Evolutionary conservation across 2,888 invertebrate genomes (phyloP).

Genomic region (Cylloceria caligata): DNA sequence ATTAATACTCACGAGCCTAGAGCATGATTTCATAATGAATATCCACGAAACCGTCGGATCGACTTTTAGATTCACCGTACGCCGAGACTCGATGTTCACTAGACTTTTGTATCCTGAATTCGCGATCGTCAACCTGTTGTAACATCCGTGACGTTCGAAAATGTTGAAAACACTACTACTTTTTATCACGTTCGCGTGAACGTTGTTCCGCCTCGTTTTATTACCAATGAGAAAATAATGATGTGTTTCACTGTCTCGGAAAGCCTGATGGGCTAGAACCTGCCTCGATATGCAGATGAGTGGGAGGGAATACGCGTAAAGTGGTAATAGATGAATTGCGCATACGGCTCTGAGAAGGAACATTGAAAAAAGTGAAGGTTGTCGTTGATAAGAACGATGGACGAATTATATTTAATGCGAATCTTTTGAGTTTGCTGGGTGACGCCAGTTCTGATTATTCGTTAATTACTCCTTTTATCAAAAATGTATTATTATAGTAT

Average conservation of each 20-base stretch:
- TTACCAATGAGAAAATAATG: slow-evolving; percentile 35
- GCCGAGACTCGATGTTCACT: slow-evolving; percentile 23
- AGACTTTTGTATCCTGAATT: not conserved
- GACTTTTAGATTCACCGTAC: slow-evolving; percentile 6
- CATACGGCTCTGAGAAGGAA: not conserved
- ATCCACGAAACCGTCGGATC: not conserved
- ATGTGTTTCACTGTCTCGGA: not conserved
- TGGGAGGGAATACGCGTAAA: not conserved
- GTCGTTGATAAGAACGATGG: not conserved
- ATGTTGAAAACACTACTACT: not conserved
- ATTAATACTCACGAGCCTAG: slow-evolving; percentile 12
- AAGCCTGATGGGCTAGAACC: not conserved
- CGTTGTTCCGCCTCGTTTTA: slow-evolving; percentile 6
- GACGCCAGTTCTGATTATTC: slow-evolving; percentile 8
- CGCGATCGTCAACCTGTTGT: not conserved
- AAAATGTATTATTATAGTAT: not conserved
- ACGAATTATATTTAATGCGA: slow-evolving; percentile 13
- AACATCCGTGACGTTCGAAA: not conserved
- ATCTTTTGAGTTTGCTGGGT: slow-evolving; percentile 19
- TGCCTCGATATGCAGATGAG: slow-evolving; percentile 22
- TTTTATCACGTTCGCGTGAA: not conserved
- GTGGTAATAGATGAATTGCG: slow-evolving; percentile 11
- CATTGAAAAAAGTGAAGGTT: not conserved
- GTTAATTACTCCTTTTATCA: not conserved
- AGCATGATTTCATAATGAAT: slow-evolving; percentile 32